Percentiles rank a stretch among this genome's conserved stretches.
Evolutionary conservation across 2,113 vertebrate species (phyloP).

Genomic region (Calyptommatus sinebrachiatus): DNA sequence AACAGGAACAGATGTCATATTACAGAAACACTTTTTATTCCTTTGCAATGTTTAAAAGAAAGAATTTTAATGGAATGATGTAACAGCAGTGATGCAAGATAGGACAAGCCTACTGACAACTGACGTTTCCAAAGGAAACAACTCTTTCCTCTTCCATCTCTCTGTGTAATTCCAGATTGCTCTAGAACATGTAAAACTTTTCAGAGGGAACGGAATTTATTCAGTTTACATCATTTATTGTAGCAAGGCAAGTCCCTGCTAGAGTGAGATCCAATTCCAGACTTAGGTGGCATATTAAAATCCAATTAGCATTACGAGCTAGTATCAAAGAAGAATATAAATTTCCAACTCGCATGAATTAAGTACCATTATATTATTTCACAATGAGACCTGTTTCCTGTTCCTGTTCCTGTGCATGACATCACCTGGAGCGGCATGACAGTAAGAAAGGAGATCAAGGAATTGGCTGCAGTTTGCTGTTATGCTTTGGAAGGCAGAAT

Average conservation of each 20-base stretch:
- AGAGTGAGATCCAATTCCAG: neutral
- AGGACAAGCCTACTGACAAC: neutral
- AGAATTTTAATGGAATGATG: neutral
- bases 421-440: neutral
- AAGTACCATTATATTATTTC: neutral
- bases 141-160: conserved; percentile 1
- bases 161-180: neutral
- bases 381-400: neutral
- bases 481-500: neutral
- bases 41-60: neutral
- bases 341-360: neutral
- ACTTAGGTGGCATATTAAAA: neutral
- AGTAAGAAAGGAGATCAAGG: conserved; percentile 7
- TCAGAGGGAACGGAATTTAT: neutral
- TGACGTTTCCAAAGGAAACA: neutral
- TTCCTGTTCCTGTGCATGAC: neutral
- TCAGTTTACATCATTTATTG: neutral
- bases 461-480: neutral
- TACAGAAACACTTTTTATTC: neutral
- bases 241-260: neutral
- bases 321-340: neutral
- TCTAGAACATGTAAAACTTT: neutral
- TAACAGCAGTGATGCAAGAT: neutral
- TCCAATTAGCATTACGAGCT: neutral
- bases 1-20: neutral